phyloP scores from a whole-genome alignment of 2,797 vertebrate genomes.

The Galago senegalensis region DNA sequence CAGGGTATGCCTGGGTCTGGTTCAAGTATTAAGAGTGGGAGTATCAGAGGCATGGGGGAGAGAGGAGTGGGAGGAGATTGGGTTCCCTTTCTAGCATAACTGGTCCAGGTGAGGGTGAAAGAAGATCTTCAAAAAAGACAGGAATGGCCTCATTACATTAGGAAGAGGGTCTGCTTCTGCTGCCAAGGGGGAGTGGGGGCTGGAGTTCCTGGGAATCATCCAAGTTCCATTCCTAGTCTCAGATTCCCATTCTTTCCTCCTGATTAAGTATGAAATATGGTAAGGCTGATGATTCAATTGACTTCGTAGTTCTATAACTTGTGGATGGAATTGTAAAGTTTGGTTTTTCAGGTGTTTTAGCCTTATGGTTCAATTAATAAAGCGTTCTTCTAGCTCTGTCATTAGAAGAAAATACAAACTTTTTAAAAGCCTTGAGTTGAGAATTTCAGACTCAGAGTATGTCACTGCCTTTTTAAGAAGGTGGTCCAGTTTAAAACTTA shows the following conservation, averaged over 20 bases:
- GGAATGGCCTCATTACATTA: neutral
- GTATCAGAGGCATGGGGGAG: neutral
- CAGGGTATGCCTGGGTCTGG: neutral
- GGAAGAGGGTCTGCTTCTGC: neutral
- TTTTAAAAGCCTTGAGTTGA: neutral
- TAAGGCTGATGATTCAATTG: neutral
- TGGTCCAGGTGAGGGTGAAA: neutral
- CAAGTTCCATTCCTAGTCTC: neutral
- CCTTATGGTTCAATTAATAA: neutral
- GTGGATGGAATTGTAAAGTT: neutral
- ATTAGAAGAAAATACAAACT: neutral
- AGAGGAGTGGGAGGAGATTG: neutral
- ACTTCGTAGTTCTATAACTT: constrained; percentile 20
- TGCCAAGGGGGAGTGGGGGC: neutral
- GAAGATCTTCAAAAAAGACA: neutral
- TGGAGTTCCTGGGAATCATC: constrained; percentile 3
- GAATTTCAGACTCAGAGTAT: constrained; percentile 31
- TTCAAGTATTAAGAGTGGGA: neutral
- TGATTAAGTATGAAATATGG: neutral
- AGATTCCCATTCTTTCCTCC: neutral
- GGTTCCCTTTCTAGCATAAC: neutral
- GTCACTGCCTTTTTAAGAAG: neutral
- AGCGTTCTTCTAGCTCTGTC: neutral
- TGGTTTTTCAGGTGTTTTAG: neutral
- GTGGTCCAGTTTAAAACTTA: neutral